Conservation (phyloP, 2,888 invertebrate species). For the Diogma glabrata region DNA sequence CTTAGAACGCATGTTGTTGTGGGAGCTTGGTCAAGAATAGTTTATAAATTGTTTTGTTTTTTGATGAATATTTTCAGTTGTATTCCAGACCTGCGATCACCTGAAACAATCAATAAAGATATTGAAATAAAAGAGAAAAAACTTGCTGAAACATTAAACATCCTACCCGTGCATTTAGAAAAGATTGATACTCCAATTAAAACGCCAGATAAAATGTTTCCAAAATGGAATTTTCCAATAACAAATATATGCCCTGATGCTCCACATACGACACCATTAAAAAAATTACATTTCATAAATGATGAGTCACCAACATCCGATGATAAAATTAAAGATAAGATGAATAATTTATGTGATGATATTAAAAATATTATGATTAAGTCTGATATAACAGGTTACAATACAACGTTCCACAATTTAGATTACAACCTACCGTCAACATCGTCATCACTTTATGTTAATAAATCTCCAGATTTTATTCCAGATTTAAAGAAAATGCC, state of each 20-base stretch:
- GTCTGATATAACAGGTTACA: conserved; percentile 17
- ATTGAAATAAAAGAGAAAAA: conserved; percentile 65
- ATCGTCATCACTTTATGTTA: neutral
- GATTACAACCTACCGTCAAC: conserved; percentile 1
- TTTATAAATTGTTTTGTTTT: no score
- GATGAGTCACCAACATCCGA: conserved; percentile 13
- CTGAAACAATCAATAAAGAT: conserved; percentile 53
- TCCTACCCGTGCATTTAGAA: conserved; percentile 27
- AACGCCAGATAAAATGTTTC: conserved; percentile 14
- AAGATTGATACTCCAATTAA: conserved; percentile 19
- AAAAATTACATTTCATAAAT: conserved; percentile 22
- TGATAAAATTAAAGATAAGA: conserved; percentile 8
- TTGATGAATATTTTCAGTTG: conserved; percentile 37
- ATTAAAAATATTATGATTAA: conserved; percentile 15
- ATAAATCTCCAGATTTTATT: conserved; percentile 12
- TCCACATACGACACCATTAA: conserved; percentile 26
- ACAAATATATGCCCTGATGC: conserved; percentile 21
- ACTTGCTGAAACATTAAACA: conserved; percentile 26
- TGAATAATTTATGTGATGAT: conserved; percentile 12
- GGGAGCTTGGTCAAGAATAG: no score
- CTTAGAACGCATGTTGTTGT: no score
- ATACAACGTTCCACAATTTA: neutral
- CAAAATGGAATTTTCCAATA: conserved; percentile 7
- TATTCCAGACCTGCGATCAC: conserved; percentile 45
- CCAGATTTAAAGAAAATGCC: conserved; percentile 26